Evolutionary conservation across 2,797 vertebrate genomes (phyloP).

Genomic region (Mergus octosetaceus): DNA sequence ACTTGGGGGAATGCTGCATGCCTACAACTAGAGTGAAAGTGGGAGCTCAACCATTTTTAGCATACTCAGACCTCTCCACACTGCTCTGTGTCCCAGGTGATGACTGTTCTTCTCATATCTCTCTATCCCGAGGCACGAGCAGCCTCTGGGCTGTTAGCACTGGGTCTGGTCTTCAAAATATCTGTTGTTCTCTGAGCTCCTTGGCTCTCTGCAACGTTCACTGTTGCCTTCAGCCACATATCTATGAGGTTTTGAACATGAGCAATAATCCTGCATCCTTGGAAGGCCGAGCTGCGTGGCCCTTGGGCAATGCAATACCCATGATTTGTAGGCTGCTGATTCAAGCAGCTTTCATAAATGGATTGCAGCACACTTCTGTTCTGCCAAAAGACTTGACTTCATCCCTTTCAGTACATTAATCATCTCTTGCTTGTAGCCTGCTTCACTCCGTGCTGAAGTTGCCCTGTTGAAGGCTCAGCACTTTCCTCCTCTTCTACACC

Average conservation of each 20-base stretch:
- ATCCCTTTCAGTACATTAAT: background rate
- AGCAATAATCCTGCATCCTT: background rate
- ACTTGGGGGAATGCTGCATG: background rate
- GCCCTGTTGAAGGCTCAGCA: background rate
- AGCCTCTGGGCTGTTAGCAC: background rate
- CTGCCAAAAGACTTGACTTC: constrained; percentile 4
- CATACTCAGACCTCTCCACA: background rate
- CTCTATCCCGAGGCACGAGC: background rate
- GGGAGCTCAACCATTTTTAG: background rate
- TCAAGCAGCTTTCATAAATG: background rate
- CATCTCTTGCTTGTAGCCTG: background rate
- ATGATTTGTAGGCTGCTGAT: constrained; percentile 10
- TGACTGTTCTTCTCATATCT: background rate
- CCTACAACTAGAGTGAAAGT: background rate
- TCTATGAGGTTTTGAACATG: background rate
- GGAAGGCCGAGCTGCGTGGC: background rate
- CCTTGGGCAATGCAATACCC: background rate
- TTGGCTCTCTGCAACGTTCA: background rate
- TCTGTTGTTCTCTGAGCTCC: background rate
- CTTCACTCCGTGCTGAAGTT: background rate
- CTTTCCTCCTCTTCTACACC: background rate
- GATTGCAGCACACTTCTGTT: background rate
- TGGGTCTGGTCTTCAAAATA: background rate
- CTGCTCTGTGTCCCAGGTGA: background rate
- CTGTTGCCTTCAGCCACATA: background rate